Evolutionary conservation across 1,140 invertebrate species (phyloP).

Genomic region (Adelges cooleyi): DNA sequence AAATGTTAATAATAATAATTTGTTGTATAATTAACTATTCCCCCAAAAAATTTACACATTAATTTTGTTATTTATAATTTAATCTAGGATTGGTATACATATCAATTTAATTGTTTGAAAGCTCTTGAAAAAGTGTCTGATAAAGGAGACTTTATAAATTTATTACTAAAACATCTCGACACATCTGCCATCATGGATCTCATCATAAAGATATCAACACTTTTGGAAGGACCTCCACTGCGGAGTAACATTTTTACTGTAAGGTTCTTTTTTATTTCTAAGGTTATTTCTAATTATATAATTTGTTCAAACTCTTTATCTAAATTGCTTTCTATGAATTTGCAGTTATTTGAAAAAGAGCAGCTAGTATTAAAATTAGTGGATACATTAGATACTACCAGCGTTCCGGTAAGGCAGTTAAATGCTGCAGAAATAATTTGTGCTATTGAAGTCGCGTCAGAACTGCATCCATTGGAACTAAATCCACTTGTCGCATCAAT

Average conservation of each 20-base stretch:
- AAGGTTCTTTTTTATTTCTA: no score
- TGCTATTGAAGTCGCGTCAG: constrained; percentile 38
- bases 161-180: constrained; percentile 75
- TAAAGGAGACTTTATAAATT: constrained; percentile 70
- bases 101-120: constrained; percentile 78
- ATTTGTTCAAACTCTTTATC: no score
- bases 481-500: constrained; percentile 21
- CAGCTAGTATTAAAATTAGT: constrained; percentile 72
- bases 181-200: constrained; percentile 94
- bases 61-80: constrained; percentile 30
- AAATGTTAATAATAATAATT: no score
- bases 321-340: no score
- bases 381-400: constrained; percentile 59
- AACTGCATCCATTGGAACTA: constrained; percentile 5
- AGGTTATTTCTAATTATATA: no score
- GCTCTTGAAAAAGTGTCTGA: constrained; percentile 83
- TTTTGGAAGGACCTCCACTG: constrained; percentile 66
- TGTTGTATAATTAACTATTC: no score
- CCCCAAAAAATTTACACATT: no score
- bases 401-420: constrained; percentile 59
- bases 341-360: constrained; percentile 82
- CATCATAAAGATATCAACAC: constrained; percentile 73
- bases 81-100: constrained; percentile 74
- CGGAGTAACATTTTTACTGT: constrained; percentile 73
- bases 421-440: constrained; percentile 66